Evolutionary conservation across 1,140 invertebrate genomes (phyloP), one percentile per base, ranked within the genome.

Genomic region (Caenorhabditis latens): DNA sequence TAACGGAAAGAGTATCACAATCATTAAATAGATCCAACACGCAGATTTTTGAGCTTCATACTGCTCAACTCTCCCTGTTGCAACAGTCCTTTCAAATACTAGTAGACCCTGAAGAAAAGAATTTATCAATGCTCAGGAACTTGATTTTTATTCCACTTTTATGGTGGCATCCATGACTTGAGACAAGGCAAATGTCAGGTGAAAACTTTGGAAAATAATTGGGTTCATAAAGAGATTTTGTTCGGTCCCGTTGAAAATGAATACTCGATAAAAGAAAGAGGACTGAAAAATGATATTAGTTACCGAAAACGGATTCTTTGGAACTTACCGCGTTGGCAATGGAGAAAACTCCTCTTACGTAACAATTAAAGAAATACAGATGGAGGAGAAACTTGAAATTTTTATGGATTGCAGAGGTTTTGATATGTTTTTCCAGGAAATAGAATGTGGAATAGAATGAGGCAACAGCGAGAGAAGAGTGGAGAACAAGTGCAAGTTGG

Each of bases 211-310:
- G 24, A 71, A 71, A 16, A 16, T 46, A 5, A 71, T 11, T 8
- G 65, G 14, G n/a, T 71, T 43, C 65, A 71, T 71, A 14, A 71
- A 46, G 5, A 71, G 13, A 11, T 48, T n/a, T 7, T 43, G 13
- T 32, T 40, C 63, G n/a, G 24, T 42, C 4, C 13, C 24, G 32
- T 46, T 9, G 40, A 71, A n/a, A n/a, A 21, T 71, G 11, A 32
- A 65, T 40, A 65, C 63, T 4, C 65, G 65, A 42, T 71, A 71
- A 4, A 71, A 21, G 19, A 71, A 43, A 0, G 65, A 71, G 6
- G 16, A 46, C 65, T 71, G 65, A 71, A 71, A 71, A 42, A 32
- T 9, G n/a, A 71, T 46, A 24, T 71, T 71, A n/a, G 21, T 8
- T 4, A 43, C 24, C 19, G 57, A 5, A 58, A 6, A 58, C 11